Percentiles rank a stretch among this genome's conserved stretches.
Evolutionary conservation across 2,888 invertebrate species (phyloP).

Genomic region (Gandaritis pyraliata): DNA sequence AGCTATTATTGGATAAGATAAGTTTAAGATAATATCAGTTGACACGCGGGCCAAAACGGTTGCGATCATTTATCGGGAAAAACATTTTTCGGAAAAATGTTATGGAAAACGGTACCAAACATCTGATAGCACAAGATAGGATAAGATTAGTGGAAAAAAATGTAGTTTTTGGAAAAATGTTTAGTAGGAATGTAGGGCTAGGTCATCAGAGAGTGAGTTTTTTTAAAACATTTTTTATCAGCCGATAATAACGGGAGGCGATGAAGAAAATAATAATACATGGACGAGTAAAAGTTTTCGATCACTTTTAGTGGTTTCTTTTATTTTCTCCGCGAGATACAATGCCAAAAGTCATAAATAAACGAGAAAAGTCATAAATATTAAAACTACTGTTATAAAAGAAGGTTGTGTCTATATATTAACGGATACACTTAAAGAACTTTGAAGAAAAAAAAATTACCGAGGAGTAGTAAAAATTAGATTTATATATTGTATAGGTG

Average conservation of each 20-base stretch:
- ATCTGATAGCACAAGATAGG: constrained; percentile 71
- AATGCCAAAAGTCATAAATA: constrained; percentile 75
- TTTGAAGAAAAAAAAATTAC: constrained; percentile 49
- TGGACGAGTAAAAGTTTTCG: constrained; percentile 45
- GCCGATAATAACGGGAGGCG: constrained; percentile 52
- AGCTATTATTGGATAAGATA: constrained; percentile 47
- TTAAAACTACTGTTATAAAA: constrained; percentile 73
- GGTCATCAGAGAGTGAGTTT: constrained; percentile 73
- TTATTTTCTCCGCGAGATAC: constrained; percentile 58
- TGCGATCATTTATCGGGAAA: constrained; percentile 55
- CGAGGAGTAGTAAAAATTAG: constrained; percentile 72
- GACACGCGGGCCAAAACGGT: constrained; percentile 80
- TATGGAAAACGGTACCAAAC: constrained; percentile 58
- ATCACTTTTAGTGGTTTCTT: constrained; percentile 52
- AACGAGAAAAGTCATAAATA: constrained; percentile 56
- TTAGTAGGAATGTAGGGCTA: constrained; percentile 70
- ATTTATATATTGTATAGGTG: constrained; percentile 75
- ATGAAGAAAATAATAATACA: constrained; percentile 51
- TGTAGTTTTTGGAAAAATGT: constrained; percentile 83
- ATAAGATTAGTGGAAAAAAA: constrained; percentile 71
- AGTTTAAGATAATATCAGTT: constrained; percentile 60
- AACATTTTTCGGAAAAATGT: constrained; percentile 47
- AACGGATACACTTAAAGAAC: constrained; percentile 70
- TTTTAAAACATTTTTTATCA: constrained; percentile 68
- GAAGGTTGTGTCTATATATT: constrained; percentile 81